Conservation (phyloP, 2,888 invertebrate genomes). For the Drosophila neotestacea region DNA sequence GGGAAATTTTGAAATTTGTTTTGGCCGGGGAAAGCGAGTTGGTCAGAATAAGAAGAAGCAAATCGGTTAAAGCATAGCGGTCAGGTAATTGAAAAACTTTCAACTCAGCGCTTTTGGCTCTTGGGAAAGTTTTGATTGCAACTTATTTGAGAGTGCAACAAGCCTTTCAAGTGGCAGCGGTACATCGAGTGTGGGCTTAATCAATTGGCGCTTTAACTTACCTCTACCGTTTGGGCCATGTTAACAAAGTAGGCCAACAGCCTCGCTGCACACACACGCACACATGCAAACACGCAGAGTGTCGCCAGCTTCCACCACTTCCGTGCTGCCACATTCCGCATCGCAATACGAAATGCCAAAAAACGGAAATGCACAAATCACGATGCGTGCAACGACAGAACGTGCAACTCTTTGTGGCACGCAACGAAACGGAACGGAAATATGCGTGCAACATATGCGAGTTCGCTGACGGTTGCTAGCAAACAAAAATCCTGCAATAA, state of each 20-base stretch:
- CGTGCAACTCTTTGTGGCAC: conserved; percentile 50
- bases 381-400: conserved; percentile 37
- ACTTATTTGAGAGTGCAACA: conserved; percentile 25
- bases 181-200: conserved; percentile 44
- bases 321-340: conserved; percentile 24
- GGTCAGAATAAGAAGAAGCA: conserved; percentile 8
- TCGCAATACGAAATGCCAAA: conserved; percentile 32
- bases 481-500: conserved; percentile 32
- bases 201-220: conserved; percentile 68
- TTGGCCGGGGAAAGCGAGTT: conserved; percentile 5
- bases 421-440: conserved; percentile 64
- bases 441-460: conserved; percentile 67
- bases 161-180: background rate
- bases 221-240: background rate
- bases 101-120: conserved; percentile 45
- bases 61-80: conserved; percentile 48
- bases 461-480: conserved; percentile 36
- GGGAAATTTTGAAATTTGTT: conserved; percentile 34
- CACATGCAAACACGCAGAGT: background rate
- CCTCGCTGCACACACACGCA: conserved; percentile 7
- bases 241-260: conserved; percentile 25
- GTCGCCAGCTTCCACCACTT: conserved; percentile 15
- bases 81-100: conserved; percentile 77
- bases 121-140: conserved; percentile 54
- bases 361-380: conserved; percentile 76